Conservation (phyloP, 2,888 invertebrate species). For the Drosophila anomelani region DNA sequence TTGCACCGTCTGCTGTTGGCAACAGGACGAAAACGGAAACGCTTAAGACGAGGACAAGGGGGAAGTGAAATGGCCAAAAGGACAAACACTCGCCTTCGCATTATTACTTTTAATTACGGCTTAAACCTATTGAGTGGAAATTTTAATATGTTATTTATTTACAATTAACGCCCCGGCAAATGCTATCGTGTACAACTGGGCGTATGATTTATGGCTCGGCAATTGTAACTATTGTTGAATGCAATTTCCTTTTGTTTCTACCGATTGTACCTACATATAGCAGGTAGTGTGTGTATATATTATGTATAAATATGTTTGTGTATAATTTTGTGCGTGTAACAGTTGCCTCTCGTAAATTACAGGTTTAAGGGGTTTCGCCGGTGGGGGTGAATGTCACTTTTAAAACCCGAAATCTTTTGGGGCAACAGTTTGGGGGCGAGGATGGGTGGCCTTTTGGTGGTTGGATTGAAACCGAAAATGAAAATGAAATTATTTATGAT, state of each 20-base stretch:
- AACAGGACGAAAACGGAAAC: constrained; percentile 1
- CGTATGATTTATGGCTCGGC: constrained; percentile 71
- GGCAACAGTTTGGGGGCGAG: constrained; percentile 2
- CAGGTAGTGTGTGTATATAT: not conserved
- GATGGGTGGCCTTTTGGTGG: constrained; percentile 37
- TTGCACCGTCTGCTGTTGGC: constrained; percentile 75
- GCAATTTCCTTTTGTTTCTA: constrained; percentile 46
- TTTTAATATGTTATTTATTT: constrained; percentile 81
- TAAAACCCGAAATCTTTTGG: constrained; percentile 31
- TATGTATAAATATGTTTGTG: not conserved
- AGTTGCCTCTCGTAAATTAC: constrained; percentile 66
- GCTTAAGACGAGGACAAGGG: not conserved
- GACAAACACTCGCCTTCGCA: constrained; percentile 56
- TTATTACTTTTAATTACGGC: constrained; percentile 80
- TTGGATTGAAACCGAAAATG: constrained; percentile 60
- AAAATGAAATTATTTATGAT: constrained; percentile 77
- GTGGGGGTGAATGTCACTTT: constrained; percentile 15
- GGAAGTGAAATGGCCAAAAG: constrained; percentile 15
- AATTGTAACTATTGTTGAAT: constrained; percentile 56
- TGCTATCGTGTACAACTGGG: constrained; percentile 69
- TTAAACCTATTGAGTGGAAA: constrained; percentile 80
- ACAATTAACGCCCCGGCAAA: constrained; percentile 72
- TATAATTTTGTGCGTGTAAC: constrained; percentile 58
- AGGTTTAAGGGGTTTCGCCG: constrained; percentile 11
- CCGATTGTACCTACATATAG: constrained; percentile 11